Conservation (phyloP, 1,140 invertebrate species). For the Brachionus manjavacas region DNA sequence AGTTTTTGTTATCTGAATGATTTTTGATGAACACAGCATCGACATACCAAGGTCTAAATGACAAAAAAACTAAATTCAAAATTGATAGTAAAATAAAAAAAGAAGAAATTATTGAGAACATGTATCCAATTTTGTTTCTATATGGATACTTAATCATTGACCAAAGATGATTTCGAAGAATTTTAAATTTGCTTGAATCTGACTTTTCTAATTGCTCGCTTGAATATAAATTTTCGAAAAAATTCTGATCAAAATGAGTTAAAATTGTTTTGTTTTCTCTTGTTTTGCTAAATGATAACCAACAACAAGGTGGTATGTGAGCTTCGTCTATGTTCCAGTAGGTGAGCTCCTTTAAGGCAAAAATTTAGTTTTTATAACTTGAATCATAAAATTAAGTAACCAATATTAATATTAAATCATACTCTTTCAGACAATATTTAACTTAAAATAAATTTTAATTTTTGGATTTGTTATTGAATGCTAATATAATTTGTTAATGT, state of each 20-base stretch:
- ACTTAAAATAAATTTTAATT: no score
- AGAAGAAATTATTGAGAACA: neutral
- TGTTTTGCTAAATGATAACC: constrained; percentile 52
- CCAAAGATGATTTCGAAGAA: neutral
- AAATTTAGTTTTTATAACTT: neutral
- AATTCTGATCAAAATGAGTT: constrained; percentile 48
- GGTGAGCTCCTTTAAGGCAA: constrained; percentile 47
- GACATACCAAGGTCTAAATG: neutral
- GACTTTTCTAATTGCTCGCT: neutral
- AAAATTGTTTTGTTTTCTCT: constrained; percentile 52
- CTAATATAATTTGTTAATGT: no score
- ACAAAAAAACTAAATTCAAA: neutral
- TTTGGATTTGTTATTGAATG: no score
- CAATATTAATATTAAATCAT: neutral
- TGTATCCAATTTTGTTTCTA: neutral
- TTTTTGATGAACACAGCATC: neutral
- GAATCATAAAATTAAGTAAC: neutral
- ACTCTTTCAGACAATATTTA: no score
- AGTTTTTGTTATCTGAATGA: neutral
- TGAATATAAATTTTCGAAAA: constrained; percentile 18
- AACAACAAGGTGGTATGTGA: constrained; percentile 53
- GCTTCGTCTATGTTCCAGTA: constrained; percentile 54
- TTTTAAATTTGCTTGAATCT: neutral
- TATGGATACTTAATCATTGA: neutral
- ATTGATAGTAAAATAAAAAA: constrained; percentile 11